Base-by-base conservation (phyloP, 2,797 vertebrate genomes). In the Picus viridis region DNA sequence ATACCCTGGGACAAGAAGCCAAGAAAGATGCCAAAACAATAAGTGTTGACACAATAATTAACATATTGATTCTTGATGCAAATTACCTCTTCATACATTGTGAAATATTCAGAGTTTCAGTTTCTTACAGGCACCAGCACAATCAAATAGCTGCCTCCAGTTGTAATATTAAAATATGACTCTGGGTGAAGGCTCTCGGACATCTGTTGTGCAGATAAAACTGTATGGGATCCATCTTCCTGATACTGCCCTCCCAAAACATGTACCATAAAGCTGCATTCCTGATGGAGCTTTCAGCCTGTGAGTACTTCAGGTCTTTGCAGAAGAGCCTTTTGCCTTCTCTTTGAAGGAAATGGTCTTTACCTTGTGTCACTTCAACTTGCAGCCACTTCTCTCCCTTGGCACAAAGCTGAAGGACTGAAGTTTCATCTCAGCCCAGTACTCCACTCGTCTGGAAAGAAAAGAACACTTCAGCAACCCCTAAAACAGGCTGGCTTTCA, bases 61-160 rank as follows among this genome's bases (percentile, higher is more conserved):
- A 62, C 83, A 84, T 95, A 95, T 92, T 92, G 89, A 81, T 92
- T 95, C 71, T 95, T 74, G 53, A 70, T 89, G 83, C 77, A 93
- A 95, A 90, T 95, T 88, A 90, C 68, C 45, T 93, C 77, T 86
- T 76, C 80, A 56, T 88, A 49, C 20, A 13, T 91, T 93, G 77
- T 79, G 89, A 93, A 94, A 94, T 29, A 54, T 92, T 94, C 17
- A 53, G 70, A 32, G 73, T 83, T 90, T 86, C 73, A 87, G 61
- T 70, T 92, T 74, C 70, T 91, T 86, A 74, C 1, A 74, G 77
- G 19, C 70, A 92, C 41, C 47, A 10, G 57, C 71, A 8, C 64
- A 87, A 93, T 83, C 88, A 89, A 86, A 89, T 43, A 41, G 6
- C 4, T 1, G 9, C 43, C 86, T 88, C 72, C 45, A 77, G 45